Evolutionary conservation across 2,113 vertebrate genomes (phyloP).

Genomic region (Aphyosemion australe): DNA sequence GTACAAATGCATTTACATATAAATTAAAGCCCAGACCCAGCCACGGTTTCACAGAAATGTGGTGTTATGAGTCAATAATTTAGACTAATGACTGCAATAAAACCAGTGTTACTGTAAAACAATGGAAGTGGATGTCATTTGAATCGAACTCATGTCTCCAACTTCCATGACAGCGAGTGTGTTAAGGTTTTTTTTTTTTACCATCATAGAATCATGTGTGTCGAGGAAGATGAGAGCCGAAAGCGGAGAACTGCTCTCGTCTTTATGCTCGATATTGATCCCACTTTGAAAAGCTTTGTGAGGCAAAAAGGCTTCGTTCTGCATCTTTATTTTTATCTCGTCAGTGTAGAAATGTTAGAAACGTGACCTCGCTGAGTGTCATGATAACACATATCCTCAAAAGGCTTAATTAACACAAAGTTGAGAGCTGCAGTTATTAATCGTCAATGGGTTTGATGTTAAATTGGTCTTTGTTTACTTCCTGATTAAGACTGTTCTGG

Average conservation of each 20-base stretch:
- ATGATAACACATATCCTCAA: slow-evolving; percentile 23
- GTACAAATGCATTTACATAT: slow-evolving; percentile 72
- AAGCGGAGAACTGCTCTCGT: slow-evolving; percentile 12
- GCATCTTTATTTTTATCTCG: slow-evolving; percentile 35
- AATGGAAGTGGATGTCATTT: slow-evolving; percentile 56
- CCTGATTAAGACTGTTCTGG: background rate
- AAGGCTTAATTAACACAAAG: slow-evolving; percentile 18
- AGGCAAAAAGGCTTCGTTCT: slow-evolving; percentile 6
- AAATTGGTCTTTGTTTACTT: background rate
- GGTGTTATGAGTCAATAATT: slow-evolving; percentile 65
- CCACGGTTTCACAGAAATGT: slow-evolving; percentile 39
- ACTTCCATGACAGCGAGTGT: slow-evolving; percentile 26
- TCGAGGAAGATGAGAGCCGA: slow-evolving; percentile 21
- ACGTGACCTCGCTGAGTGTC: slow-evolving; percentile 1
- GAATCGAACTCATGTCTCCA: slow-evolving; percentile 22
- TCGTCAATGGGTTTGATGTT: slow-evolving; percentile 4
- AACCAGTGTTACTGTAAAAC: slow-evolving; percentile 53
- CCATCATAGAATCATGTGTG: slow-evolving; percentile 9
- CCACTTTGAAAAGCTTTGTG: slow-evolving; percentile 19
- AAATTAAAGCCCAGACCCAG: slow-evolving; percentile 67
- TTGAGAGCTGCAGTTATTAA: slow-evolving; percentile 6
- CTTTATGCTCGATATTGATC: slow-evolving; percentile 38
- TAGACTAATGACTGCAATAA: slow-evolving; percentile 72
- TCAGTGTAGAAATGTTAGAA: slow-evolving; percentile 5
- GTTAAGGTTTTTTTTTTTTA: slow-evolving; percentile 29